A percentile compares a stretch with the other conserved stretches of the same genome.
Conservation (phyloP, 2,888 invertebrate genomes). For the Sinhomidia bicolor region DNA sequence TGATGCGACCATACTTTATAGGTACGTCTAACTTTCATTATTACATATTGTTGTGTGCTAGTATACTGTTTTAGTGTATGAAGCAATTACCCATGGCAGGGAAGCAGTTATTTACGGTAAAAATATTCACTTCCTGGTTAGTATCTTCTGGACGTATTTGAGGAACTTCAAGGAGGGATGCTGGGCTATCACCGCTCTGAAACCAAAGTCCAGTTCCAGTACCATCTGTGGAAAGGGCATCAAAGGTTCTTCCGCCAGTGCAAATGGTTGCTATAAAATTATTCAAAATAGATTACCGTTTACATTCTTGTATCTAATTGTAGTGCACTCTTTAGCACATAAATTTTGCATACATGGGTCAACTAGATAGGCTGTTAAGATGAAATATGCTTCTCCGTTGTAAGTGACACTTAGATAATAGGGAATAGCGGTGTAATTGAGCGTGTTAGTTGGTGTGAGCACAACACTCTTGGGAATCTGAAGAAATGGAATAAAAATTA, state of each 20-base stretch:
- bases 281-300: too few species aligned
- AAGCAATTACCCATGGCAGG: constrained; percentile 75
- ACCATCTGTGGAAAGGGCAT: constrained; percentile 57
- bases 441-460: constrained; percentile 42
- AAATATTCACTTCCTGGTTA: constrained; percentile 62
- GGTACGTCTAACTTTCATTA: too few species aligned
- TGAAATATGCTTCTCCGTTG: constrained; percentile 60
- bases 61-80: too few species aligned
- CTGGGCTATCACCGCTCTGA: constrained; percentile 73
- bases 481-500: neutral
- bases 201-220: constrained; percentile 76
- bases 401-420: constrained; percentile 75
- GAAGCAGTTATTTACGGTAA: constrained; percentile 76
- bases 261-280: constrained; percentile 74
- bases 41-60: too few species aligned
- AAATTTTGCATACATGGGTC: constrained; percentile 75
- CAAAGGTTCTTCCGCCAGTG: constrained; percentile 62
- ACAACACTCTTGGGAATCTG: constrained; percentile 44
- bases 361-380: constrained; percentile 76
- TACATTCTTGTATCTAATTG: too few species aligned
- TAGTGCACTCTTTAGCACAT: too few species aligned
- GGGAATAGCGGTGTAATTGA: constrained; percentile 69
- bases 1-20: too few species aligned
- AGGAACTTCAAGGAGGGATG: constrained; percentile 51
- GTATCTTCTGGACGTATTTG: constrained; percentile 22